These are phyloP conservation scores for Apostichopus parvimensis DNA, from an alignment of 35 echinoderm and acorn worm genomes.

Conservation along the genomic window DNA sequence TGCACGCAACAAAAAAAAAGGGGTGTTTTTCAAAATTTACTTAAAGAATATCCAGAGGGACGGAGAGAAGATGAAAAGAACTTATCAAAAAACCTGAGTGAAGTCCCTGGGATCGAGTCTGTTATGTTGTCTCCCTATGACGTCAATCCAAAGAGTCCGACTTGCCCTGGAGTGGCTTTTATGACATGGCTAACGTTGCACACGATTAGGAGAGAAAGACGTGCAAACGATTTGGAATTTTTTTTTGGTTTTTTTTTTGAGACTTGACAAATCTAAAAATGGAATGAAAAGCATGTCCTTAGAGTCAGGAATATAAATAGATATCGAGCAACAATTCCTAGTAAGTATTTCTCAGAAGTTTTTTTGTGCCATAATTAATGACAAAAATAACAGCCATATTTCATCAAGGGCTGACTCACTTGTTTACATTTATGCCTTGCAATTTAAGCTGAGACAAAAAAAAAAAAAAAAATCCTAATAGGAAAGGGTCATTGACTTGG, in stretches of 20 bases:
- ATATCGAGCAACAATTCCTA: not conserved
- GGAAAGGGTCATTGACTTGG: not conserved
- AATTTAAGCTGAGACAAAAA: not conserved
- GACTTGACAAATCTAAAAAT: constrained; percentile 5
- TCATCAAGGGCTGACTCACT: not conserved
- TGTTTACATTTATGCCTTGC: constrained; percentile 18
- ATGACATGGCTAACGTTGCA: constrained; percentile 25
- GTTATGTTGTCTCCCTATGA: constrained; percentile 24
- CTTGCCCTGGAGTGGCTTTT: constrained; percentile 32
- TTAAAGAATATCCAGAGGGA: constrained; percentile 24
- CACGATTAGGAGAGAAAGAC: not conserved
- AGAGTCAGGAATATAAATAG: constrained; percentile 14
- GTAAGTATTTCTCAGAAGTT: not conserved
- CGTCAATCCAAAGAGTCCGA: not conserved
- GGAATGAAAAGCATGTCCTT: constrained; percentile 19
- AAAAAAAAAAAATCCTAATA: too few species aligned
- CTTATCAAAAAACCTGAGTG: not conserved
- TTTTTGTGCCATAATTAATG: constrained; percentile 1
- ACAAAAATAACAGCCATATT: constrained; percentile 15
- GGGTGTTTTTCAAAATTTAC: constrained; percentile 25
- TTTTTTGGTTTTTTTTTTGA: not conserved
- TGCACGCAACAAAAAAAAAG: not conserved
- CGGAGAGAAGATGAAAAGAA: not conserved
- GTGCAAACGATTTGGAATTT: constrained; percentile 3
- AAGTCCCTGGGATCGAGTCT: constrained; percentile 8